Evolutionary conservation across 2,797 vertebrate genomes (phyloP).

Genomic region (Merluccius polli): DNA sequence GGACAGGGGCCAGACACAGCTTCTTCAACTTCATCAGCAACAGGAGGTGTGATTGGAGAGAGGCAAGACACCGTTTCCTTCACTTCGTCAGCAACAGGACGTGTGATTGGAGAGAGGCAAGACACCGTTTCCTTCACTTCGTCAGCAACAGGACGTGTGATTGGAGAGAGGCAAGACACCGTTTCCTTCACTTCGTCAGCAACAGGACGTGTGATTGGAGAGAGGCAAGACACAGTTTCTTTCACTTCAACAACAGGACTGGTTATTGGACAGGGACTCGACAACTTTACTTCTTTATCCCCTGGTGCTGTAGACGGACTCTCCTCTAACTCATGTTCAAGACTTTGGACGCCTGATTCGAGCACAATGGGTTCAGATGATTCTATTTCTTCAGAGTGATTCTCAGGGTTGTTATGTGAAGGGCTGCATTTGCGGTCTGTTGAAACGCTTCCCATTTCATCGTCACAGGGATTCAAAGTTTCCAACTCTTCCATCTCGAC

Average conservation of each 20-base stretch:
- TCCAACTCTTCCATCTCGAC: background rate
- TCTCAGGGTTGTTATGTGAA: conserved; percentile 11
- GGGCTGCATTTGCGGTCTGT: background rate
- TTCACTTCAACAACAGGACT: too few relatives aligned
- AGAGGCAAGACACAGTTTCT: too few relatives aligned
- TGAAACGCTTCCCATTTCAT: background rate
- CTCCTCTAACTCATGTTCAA: conserved; percentile 12
- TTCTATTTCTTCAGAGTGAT: background rate
- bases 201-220: too few relatives aligned
- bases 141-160: too few relatives aligned
- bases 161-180: too few relatives aligned
- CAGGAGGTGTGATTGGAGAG: too few relatives aligned
- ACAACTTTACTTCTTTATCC: background rate
- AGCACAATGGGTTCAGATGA: background rate
- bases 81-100: too few relatives aligned
- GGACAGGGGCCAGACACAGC: too few relatives aligned
- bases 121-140: too few relatives aligned
- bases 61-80: too few relatives aligned
- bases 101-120: background rate
- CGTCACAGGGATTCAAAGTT: background rate
- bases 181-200: too few relatives aligned
- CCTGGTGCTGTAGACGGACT: conserved; percentile 7
- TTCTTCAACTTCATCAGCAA: too few relatives aligned
- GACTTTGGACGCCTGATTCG: conserved; percentile 15
- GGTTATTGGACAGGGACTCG: background rate